Conservation (phyloP, 2,113 vertebrate species). For the Anser brachyrhynchus region DNA sequence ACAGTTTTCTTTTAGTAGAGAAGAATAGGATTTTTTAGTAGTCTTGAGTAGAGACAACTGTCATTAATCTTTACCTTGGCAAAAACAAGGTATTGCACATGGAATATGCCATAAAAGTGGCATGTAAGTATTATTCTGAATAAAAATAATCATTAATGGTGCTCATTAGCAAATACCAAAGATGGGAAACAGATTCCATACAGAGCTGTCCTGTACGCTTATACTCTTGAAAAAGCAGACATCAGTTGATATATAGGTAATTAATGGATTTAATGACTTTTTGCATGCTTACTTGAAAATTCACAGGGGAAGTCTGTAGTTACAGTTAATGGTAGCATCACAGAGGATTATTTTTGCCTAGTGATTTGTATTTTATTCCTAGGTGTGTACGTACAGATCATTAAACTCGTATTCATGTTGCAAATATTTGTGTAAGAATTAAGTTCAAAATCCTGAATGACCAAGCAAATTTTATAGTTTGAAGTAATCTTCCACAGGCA, state of each 20-base stretch:
- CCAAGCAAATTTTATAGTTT: conserved; percentile 71
- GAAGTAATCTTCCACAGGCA: conserved; percentile 68
- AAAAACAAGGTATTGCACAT: neutral
- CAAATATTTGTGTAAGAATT: conserved; percentile 69
- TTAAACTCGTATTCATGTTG: conserved; percentile 20
- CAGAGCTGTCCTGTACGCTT: neutral
- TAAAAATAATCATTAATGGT: conserved; percentile 43
- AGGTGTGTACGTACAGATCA: conserved; percentile 2
- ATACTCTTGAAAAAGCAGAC: conserved; percentile 45
- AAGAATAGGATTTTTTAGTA: neutral
- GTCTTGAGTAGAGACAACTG: conserved; percentile 14
- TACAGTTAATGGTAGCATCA: neutral
- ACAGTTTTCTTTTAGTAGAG: neutral
- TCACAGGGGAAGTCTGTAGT: neutral
- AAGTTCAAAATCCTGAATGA: conserved; percentile 70
- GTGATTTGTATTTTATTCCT: neutral
- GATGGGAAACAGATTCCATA: neutral
- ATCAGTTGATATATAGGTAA: conserved; percentile 31
- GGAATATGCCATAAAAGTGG: conserved; percentile 2
- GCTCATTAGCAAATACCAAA: conserved; percentile 35
- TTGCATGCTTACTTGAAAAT: conserved; percentile 16
- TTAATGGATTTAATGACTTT: conserved; percentile 46
- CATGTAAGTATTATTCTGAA: conserved; percentile 3
- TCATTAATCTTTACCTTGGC: neutral
- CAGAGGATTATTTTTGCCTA: conserved; percentile 17